Conservation (phyloP, 2,888 invertebrate genomes). For the Anaspis maculata region DNA sequence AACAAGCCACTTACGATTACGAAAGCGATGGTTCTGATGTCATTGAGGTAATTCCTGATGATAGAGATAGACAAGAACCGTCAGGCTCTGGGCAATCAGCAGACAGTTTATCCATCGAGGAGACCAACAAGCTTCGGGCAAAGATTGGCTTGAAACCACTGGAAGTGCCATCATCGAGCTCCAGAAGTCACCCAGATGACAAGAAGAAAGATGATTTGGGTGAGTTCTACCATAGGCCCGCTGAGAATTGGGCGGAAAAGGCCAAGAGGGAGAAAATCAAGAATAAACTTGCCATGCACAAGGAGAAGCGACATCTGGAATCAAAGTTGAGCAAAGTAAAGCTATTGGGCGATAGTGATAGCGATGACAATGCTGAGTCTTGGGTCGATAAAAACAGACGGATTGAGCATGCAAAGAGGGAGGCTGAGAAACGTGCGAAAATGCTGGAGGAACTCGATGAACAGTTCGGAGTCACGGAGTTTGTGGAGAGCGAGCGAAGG, state of each 20-base stretch:
- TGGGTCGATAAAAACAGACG: conserved; percentile 82
- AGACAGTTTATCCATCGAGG: conserved; percentile 67
- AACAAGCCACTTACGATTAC: conserved; percentile 23
- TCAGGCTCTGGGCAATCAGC: conserved; percentile 38
- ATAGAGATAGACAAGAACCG: conserved; percentile 37
- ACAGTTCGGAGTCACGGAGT: conserved; percentile 81
- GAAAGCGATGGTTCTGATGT: conserved; percentile 48
- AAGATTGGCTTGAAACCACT: conserved; percentile 92
- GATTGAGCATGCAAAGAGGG: conserved; percentile 67
- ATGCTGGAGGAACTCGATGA: conserved; percentile 91
- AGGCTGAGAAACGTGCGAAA: conserved; percentile 83
- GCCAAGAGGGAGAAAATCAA: conserved; percentile 72
- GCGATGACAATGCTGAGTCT: conserved; percentile 63
- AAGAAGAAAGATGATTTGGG: conserved; percentile 52
- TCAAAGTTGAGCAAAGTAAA: conserved; percentile 53
- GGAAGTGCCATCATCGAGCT: conserved; percentile 46
- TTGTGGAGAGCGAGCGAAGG: conserved; percentile 71
- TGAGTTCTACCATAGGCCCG: conserved; percentile 83
- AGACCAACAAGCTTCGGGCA: conserved; percentile 82
- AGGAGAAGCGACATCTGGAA: conserved; percentile 72
- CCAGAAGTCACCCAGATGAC: conserved; percentile 48
- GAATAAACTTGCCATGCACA: conserved; percentile 66
- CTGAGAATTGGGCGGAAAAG: conserved; percentile 64
- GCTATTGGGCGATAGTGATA: conserved; percentile 63
- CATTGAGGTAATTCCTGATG: conserved; percentile 31